Evolutionary conservation across 2,113 vertebrate species (phyloP), one percentile per base, ranked within the genome.

Genomic region (Hemiprocne comata): DNA sequence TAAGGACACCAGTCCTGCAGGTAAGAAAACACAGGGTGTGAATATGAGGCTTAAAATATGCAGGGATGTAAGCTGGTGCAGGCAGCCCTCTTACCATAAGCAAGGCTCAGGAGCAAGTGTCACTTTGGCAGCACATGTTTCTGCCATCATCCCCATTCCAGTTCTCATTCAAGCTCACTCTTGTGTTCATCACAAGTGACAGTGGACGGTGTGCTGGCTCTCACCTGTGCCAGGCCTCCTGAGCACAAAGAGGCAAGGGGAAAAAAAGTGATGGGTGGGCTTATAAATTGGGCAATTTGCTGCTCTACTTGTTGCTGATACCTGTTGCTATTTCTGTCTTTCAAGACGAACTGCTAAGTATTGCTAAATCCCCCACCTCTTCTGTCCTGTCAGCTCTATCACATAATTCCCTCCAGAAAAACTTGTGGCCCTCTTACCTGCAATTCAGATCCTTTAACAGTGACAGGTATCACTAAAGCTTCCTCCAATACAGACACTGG

Each of bases 31-130:
- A 86, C 17, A 71, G 79, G 24, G 10, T 83, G 31, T 83, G 72
- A 90, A 84, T 54, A 48, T 86, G 65, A 87, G 53, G 44, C 71
- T 90, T 86, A 67, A 91, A 91, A 90, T 89, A 95, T 78, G 72
- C 50, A 71, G 71, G 34, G 51, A 23, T 60, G 28, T 31, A 57
- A 90, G 44, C 10, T 58, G 82, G 75, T 65, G 40, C 44, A 82
- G 57, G 31, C 65, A 65, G n/a, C 61, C 33, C 42, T 88, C 44
- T 88, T 40, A 58, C 50, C 28, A 10, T 15, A 61, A 75, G 36
- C 48, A 72, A 87, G 33, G 54, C 57, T 48, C 31, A 50, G 53
- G 61, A 81, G 28, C 9, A 9, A 61, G 38, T 23, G 34, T 64
- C 74, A 61, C 44, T 64, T 46, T 38, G 64, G 50, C 76, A 81